phyloP scores from a whole-genome alignment of 2,797 vertebrate species.

The Cryptoprocta ferox region DNA sequence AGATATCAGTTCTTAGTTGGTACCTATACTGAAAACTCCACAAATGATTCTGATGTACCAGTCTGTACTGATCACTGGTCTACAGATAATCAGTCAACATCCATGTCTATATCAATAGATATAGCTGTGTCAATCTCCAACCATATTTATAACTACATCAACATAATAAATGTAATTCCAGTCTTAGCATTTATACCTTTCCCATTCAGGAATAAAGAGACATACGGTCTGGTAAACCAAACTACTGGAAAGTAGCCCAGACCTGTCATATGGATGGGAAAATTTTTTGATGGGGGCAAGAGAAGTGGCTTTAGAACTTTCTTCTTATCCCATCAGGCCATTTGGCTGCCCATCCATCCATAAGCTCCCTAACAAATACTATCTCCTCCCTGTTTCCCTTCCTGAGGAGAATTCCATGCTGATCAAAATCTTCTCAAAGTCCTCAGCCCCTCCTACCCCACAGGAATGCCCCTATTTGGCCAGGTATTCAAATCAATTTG shows the following conservation, averaged over 20 bases:
- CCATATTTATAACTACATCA: background rate
- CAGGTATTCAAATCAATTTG: conserved; percentile 57
- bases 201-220: background rate
- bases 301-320: background rate
- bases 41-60: background rate
- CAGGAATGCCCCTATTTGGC: conserved; percentile 6
- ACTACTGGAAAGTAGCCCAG: background rate
- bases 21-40: background rate
- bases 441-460: conserved; percentile 31
- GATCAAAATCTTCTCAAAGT: conserved; percentile 39
- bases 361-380: background rate
- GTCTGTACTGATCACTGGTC: background rate
- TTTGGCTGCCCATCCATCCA: conserved; percentile 47
- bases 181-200: conserved; percentile 22
- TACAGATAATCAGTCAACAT: background rate
- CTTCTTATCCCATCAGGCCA: conserved; percentile 38
- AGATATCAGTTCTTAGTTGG: background rate
- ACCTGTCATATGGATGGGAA: conserved; percentile 17
- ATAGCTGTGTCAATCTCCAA: background rate
- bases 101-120: background rate
- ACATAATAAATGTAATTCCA: background rate
- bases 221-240: background rate
- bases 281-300: background rate
- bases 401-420: conserved; percentile 41
- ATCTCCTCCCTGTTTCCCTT: background rate